These are phyloP conservation scores for Marmota flaviventris DNA, from an alignment of 2,113 vertebrate genomes.

Conservation along the genomic window DNA sequence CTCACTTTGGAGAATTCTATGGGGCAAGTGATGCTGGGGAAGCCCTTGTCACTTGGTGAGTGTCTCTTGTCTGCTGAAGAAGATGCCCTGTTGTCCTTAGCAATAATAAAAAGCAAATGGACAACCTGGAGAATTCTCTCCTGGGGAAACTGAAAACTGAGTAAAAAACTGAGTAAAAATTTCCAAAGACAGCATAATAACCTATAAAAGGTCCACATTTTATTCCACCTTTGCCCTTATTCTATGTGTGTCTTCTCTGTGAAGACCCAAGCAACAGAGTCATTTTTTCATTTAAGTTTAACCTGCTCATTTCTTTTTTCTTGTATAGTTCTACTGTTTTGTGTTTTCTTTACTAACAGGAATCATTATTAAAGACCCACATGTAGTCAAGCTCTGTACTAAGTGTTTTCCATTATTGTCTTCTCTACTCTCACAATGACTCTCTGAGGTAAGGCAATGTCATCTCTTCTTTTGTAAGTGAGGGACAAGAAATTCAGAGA, in stretches of 20 bases:
- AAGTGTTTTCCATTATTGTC: neutral
- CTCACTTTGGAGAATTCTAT: neutral
- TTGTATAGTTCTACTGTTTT: neutral
- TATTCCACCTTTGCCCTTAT: neutral
- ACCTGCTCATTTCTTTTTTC: neutral
- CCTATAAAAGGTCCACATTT: neutral
- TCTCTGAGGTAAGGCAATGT: neutral
- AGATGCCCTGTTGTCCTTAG: neutral
- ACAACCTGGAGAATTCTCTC: neutral
- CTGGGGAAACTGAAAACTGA: neutral
- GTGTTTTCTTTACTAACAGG: neutral
- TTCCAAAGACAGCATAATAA: slow-evolving; percentile 13
- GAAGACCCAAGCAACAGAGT: neutral
- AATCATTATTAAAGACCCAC: neutral
- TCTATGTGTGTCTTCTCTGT: neutral
- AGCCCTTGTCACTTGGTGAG: neutral
- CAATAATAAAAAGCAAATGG: neutral
- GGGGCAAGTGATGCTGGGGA: neutral
- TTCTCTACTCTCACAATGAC: neutral
- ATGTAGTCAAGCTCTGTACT: neutral
- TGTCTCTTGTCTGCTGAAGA: neutral
- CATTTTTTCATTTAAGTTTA: slow-evolving; percentile 50
- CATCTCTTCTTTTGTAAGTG: neutral
- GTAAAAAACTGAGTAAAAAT: slow-evolving; percentile 40
- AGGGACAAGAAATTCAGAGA: neutral